phyloP scores from a whole-genome alignment of 2,113 vertebrate genomes.

The Prietella phreatophila region DNA sequence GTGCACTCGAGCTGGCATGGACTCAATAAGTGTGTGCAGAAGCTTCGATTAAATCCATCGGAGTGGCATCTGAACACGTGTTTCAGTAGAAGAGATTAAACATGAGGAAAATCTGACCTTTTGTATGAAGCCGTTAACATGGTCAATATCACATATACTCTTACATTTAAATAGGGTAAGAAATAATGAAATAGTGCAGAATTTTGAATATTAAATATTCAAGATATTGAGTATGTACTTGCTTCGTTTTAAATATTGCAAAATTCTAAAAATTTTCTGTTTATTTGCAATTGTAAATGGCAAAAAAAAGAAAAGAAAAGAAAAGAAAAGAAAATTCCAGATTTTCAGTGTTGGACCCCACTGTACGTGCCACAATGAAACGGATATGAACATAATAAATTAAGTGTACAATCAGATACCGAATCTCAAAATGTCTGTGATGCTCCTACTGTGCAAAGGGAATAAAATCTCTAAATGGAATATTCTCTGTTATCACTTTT shows the following conservation, averaged over 20 bases:
- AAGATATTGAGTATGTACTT: neutral
- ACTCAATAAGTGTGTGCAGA: neutral
- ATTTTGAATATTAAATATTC: neutral
- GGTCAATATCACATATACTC: neutral
- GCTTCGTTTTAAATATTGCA: neutral
- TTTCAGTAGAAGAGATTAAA: neutral
- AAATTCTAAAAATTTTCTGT: neutral
- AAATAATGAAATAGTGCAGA: neutral
- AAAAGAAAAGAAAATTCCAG: neutral
- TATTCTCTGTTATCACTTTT: neutral
- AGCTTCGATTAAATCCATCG: neutral
- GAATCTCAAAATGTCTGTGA: neutral
- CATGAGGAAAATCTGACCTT: neutral
- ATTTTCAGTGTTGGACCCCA: no score
- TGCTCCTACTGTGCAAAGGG: no score
- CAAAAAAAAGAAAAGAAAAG: no score
- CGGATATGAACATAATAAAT: no score
- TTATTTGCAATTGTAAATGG: neutral
- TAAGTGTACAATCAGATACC: no score
- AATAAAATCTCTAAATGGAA: neutral
- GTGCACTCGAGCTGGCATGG: neutral
- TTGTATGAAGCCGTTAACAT: neutral
- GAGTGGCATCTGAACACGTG: neutral
- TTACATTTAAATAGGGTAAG: neutral
- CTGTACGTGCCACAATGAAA: neutral